Evolutionary conservation across 1,140 invertebrate species (phyloP), one percentile per base, ranked within the genome.

Genomic region (Hycleus phaleratus): DNA sequence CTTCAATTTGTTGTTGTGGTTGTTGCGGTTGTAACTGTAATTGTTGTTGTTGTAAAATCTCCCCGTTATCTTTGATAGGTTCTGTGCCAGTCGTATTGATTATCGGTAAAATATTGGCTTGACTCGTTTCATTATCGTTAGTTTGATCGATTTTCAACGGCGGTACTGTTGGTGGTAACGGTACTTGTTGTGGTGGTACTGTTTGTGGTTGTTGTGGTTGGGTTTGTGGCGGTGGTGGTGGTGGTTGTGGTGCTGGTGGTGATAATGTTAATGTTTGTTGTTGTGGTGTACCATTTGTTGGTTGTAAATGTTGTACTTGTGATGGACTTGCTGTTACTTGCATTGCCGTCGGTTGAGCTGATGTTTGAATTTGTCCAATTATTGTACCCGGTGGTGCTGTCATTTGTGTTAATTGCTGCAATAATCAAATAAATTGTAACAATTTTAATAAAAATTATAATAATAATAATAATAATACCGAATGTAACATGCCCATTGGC

Each of bases 221-320:
- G 4, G 69, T 62, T 10, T 71, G 64, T 10, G 75, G 62, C 53
- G 78, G 75, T 47, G 73, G 75, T 8, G 72, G 11, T 42, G 9
- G 5, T 45, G 73, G 65, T 64, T 77, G 77, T 0, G 60, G 64
- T 8, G 71, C 61, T 39, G 70, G 70, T 46, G 71, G 58, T 10
- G 66, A 66, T 39, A 71, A 66, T 60, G 72, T 70, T 38, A 71
- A 62, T 7, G 69, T 62, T 10, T 71, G 64, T 10, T 74, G 62
- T 54, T 78, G 75, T 48, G 73, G 75, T 8, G 72, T 68, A 7
- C 71, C 67, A 42, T 5, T 3, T 42, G 9, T 9, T 45, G 73
- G 65, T 64, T 77, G 77, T 0, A 73, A 63, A 54, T 75, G 76
- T 54, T 73, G 74, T 0, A 79, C 70, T 64, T 78, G 77, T 51